These are phyloP conservation scores for Trachymyrmex septentrionalis DNA, from an alignment of 1,140 invertebrate genomes.

Conservation along the genomic window DNA sequence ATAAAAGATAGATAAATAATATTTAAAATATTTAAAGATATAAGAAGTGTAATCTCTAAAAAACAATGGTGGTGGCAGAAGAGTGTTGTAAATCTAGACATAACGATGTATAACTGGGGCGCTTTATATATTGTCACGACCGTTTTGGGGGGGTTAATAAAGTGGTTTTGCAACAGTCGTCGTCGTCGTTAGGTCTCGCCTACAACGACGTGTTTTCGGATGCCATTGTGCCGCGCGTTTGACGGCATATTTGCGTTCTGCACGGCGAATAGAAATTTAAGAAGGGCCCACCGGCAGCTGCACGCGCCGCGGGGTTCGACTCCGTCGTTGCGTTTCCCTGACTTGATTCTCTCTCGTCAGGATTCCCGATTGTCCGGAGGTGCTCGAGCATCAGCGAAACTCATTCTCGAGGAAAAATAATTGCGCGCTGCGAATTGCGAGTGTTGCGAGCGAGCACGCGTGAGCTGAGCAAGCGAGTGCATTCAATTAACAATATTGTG, in stretches of 20 bases:
- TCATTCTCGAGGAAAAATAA: constrained; percentile 84
- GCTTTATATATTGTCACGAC: background rate
- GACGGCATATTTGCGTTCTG: constrained; percentile 67
- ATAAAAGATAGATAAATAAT: background rate
- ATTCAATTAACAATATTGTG: constrained; percentile 77
- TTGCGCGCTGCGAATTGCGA: constrained; percentile 70
- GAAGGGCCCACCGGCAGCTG: constrained; percentile 75
- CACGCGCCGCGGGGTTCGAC: constrained; percentile 60
- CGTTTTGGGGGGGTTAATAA: constrained; percentile 77
- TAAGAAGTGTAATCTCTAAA: background rate
- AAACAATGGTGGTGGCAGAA: background rate
- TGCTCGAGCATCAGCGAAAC: constrained; percentile 80
- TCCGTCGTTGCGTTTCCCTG: constrained; percentile 27
- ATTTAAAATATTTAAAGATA: background rate
- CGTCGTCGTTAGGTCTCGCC: constrained; percentile 72
- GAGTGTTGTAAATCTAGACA: background rate
- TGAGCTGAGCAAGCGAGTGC: constrained; percentile 56
- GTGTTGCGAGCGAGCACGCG: constrained; percentile 63
- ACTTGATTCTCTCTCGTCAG: constrained; percentile 31
- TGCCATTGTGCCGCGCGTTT: constrained; percentile 58
- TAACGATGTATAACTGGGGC: background rate
- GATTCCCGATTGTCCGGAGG: constrained; percentile 80
- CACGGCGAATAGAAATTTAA: constrained; percentile 65
- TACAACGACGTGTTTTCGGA: constrained; percentile 74
- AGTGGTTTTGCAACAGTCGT: constrained; percentile 82